Conservation (phyloP, 2,113 vertebrate species). For the Parotia lawesii region DNA sequence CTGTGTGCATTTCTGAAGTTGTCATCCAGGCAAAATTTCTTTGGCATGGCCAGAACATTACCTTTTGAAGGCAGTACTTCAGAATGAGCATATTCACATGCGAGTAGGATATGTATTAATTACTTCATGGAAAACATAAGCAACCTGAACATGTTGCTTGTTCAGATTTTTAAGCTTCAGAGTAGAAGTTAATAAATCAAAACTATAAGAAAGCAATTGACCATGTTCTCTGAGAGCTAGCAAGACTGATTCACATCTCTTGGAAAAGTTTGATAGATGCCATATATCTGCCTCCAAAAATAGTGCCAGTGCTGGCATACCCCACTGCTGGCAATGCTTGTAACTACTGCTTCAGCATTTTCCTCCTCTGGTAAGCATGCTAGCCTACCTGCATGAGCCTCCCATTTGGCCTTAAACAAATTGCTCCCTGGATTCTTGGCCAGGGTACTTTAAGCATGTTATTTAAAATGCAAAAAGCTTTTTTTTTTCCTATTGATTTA, state of each 20-base stretch:
- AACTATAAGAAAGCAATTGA: neutral
- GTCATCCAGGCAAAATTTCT: neutral
- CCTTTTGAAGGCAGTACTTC: neutral
- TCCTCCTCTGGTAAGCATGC: neutral
- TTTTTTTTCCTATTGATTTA: neutral
- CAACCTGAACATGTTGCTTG: neutral
- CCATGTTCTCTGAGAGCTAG: neutral
- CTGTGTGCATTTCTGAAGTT: neutral
- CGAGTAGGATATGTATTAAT: neutral
- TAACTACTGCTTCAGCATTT: neutral
- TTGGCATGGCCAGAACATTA: neutral
- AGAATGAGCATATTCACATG: neutral
- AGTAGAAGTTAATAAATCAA: neutral
- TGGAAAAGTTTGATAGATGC: neutral
- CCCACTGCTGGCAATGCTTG: neutral
- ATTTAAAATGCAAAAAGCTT: constrained; percentile 1
- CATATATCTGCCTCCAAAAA: neutral
- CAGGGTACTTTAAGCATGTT: neutral
- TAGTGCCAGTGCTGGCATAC: neutral
- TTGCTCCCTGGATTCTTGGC: neutral
- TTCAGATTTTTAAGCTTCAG: neutral
- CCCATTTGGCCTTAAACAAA: neutral
- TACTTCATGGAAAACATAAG: neutral
- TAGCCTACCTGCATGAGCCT: neutral
- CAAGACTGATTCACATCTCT: neutral